A percentile compares a stretch with the other conserved stretches of the same genome.
These are phyloP conservation scores for Bujurquina vittata DNA, from an alignment of 2,113 vertebrate genomes.

Conservation along the genomic window DNA sequence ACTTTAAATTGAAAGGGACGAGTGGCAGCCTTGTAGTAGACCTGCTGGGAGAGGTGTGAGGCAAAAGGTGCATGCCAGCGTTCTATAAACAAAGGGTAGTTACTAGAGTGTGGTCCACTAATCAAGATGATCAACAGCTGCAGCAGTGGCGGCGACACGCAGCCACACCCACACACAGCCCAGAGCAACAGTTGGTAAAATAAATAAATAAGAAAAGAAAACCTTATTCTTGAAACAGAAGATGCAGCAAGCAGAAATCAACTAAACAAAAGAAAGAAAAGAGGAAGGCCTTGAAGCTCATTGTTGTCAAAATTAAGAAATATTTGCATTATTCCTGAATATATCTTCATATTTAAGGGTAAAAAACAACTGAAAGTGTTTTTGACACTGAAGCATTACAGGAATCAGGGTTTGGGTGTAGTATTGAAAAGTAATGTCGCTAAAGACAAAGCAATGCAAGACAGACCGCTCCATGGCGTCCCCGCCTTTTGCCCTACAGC, in stretches of 20 bases:
- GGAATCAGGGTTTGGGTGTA: neutral
- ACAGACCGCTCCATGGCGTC: too few relatives aligned
- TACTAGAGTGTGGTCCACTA: neutral
- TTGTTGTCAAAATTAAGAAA: neutral
- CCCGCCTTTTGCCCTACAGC: neutral
- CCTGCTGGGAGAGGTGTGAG: neutral
- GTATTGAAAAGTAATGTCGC: neutral
- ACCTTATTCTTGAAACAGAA: neutral
- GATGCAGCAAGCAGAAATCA: neutral
- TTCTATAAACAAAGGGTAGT: neutral
- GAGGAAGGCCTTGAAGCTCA: neutral
- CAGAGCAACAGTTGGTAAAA: neutral
- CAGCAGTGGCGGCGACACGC: neutral
- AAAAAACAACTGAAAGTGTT: neutral
- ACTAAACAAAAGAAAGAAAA: neutral
- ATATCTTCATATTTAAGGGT: neutral
- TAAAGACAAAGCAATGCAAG: neutral
- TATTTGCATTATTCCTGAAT: neutral
- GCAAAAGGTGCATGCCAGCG: neutral
- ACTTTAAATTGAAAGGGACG: neutral
- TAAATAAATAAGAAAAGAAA: neutral
- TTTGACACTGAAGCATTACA: neutral
- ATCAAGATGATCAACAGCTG: constrained; percentile 2
- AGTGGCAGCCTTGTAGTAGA: neutral
- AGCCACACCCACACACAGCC: neutral